Base-by-base conservation (phyloP, 2,888 invertebrate genomes). In the Mesorhabditis sp. region DNA sequence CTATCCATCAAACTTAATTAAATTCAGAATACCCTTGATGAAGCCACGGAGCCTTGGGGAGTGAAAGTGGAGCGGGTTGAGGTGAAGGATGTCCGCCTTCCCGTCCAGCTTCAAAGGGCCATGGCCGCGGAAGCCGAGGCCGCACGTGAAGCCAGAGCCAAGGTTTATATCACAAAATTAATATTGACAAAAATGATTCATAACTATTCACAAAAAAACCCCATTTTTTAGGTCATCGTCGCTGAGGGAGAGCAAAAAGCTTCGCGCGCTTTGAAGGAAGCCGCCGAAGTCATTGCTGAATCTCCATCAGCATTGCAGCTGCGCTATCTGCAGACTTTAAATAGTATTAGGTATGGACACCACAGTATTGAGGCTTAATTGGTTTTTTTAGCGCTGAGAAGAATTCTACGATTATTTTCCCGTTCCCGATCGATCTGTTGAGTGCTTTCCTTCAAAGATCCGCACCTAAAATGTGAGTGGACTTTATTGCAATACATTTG, bases 351-450 rank as follows among this genome's bases (percentile, higher is more conserved):
- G 93, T 89, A 68, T 63, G 43, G 7, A 28, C 44, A 41, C 68
- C n/a, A 67, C 45, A 15, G 15, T 50, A 13, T 50, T 50, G n/a
- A 50, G n/a, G 58, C n/a, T 50, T 50, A 13, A 50, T 50, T n/a
- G 7, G 10, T 50, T 13, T 13, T 13, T 50, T 50, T 86, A 94
- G 95, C 43, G 93, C 95, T 42, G 95, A 96, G 90, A 95, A 95
- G 89, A 95, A 95, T 87, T 95, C 95, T n/a, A 95, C 95, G 7
- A 95, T 95, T 85, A 93, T 95, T 68, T 95, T 95, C 88, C 95
- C 95, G 41, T 87, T 94, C 81, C 93, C 93, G n/a, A 90, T 94
- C 88, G 94, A 94, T 83, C 86, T 92, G 43, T 84, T 92, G 43
- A 85, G 86, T 65, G 87, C 88, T 67, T 90, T 91, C 84, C 72